Evolutionary conservation across 64 coral and sea anemone species (phyloP).

Genomic region (Astreopora myriophthalma): DNA sequence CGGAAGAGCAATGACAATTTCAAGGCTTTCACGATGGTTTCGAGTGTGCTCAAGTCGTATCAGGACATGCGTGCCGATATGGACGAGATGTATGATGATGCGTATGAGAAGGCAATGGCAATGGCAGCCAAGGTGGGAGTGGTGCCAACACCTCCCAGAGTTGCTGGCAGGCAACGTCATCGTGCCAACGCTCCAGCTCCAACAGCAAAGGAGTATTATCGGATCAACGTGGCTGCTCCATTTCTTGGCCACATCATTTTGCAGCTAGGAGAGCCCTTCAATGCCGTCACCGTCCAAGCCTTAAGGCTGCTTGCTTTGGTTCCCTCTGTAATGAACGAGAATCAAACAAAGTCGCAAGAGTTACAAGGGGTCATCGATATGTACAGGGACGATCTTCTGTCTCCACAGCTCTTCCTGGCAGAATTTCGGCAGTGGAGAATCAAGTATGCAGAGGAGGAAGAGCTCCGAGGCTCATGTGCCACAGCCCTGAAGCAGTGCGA

Average conservation of each 20-base stretch:
- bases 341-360: no score
- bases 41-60: not conserved
- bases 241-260: no score
- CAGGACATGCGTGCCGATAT: not conserved
- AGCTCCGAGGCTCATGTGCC: not conserved
- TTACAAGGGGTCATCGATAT: not conserved
- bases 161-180: not conserved
- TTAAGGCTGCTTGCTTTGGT: no score
- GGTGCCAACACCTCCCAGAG: not conserved
- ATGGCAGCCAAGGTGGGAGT: not conserved
- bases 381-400: not conserved
- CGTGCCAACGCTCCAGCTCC: not conserved
- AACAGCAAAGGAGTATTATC: not conserved
- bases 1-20: not conserved
- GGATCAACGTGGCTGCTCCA: not conserved
- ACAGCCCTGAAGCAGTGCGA: conserved; percentile 8
- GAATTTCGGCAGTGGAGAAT: conserved; percentile 8
- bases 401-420: not conserved
- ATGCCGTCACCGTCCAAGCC: no score
- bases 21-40: not conserved
- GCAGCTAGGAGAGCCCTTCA: no score
- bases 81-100: not conserved
- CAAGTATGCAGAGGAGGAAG: not conserved
- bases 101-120: not conserved
- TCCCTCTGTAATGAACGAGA: no score